Percentiles rank a stretch among this genome's conserved stretches.
Evolutionary conservation across 2,113 vertebrate genomes (phyloP).

Genomic region (Prionailurus viverrinus): DNA sequence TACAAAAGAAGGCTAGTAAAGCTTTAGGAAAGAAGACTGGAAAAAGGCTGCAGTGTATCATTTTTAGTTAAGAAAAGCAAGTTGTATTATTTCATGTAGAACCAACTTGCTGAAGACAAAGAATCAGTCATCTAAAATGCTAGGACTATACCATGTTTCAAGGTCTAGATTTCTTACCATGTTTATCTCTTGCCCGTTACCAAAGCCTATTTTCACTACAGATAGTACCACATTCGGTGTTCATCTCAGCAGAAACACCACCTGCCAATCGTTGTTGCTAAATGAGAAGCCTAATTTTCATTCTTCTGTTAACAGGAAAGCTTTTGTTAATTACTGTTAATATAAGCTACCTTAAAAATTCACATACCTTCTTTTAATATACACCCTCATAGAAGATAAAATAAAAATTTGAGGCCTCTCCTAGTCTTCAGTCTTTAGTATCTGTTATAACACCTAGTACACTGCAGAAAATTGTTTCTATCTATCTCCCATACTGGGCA

Average conservation of each 20-base stretch:
- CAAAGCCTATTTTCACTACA: conserved; percentile 88
- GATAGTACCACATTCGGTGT: conserved; percentile 85
- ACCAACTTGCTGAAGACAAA: not conserved
- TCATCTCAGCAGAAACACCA: conserved; percentile 80
- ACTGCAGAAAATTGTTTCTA: not conserved
- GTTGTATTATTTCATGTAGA: not conserved
- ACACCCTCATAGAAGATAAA: not conserved
- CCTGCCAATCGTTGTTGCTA: conserved; percentile 75
- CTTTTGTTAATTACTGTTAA: not conserved
- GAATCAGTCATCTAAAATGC: not conserved
- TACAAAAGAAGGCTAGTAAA: not conserved
- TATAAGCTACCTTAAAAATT: not conserved
- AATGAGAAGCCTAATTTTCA: conserved; percentile 69
- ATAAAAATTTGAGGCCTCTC: not conserved
- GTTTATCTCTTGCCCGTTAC: conserved; percentile 82
- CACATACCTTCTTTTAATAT: not conserved
- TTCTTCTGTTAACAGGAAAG: not conserved
- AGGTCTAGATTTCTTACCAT: not conserved
- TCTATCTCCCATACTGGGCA: not conserved
- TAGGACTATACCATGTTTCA: not conserved
- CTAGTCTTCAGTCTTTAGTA: not conserved
- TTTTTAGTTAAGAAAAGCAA: conserved; percentile 5
- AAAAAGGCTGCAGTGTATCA: not conserved
- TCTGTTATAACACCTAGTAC: not conserved
- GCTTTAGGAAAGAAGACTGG: rapidly evolving